A percentile compares a stretch with the other conserved stretches of the same genome.
Conservation (phyloP, 2,888 invertebrate species). For the Petrolisthes cinctipes region DNA sequence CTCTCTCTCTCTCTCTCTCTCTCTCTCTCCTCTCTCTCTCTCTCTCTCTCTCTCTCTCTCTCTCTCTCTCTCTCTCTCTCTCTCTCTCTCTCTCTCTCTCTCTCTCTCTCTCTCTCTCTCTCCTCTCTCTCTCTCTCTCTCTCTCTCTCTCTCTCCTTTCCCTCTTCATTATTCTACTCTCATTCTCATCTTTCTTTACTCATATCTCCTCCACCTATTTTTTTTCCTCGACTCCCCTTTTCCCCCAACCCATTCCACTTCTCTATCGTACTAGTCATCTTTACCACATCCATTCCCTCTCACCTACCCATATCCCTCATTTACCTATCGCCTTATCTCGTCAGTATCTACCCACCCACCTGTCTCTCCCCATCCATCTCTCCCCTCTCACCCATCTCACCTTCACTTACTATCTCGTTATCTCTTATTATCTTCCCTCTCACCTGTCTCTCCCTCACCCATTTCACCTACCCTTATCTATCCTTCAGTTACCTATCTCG, state of each 20-base stretch:
- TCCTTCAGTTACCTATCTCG: neutral
- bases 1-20: neutral
- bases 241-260: neutral
- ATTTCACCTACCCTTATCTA: neutral
- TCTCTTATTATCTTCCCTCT: neutral
- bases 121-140: neutral
- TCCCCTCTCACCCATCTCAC: neutral
- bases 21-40: too few relatives aligned
- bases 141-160: neutral
- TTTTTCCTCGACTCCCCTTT: neutral
- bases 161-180: neutral
- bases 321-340: neutral
- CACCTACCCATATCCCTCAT: neutral
- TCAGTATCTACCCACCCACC: neutral
- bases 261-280: neutral
- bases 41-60: neutral
- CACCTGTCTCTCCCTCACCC: neutral
- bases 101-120: constrained; percentile 15
- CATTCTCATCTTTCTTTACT: neutral
- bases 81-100: neutral
- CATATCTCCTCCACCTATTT: neutral
- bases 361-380: neutral
- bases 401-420: neutral
- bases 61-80: neutral
- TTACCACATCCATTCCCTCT: neutral